A percentile compares a stretch with the other conserved stretches of the same genome.
Evolutionary conservation across 64 coral and sea anemone genomes (phyloP).

Genomic region (Dendronephthya gigantea): DNA sequence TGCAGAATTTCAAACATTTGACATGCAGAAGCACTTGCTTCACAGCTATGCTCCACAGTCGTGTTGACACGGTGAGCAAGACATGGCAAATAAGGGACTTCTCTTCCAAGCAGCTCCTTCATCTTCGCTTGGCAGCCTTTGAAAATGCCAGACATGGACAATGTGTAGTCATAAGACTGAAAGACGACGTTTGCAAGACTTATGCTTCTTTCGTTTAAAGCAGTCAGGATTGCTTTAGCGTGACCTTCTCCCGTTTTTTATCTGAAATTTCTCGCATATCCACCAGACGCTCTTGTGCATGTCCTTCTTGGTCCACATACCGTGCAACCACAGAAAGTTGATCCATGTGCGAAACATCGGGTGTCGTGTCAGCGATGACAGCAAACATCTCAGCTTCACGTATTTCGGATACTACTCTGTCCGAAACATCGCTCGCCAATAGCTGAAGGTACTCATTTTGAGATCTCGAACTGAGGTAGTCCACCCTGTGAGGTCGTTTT

Average conservation of each 20-base stretch:
- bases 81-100: neutral
- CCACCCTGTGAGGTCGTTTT: neutral
- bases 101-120: neutral
- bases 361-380: neutral
- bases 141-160: neutral
- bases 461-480: neutral
- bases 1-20: constrained; percentile 11
- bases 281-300: neutral
- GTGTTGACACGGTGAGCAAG: neutral
- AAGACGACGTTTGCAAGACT: neutral
- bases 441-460: neutral
- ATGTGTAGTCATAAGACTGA: neutral
- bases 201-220: neutral
- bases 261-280: constrained; percentile 7
- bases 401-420: neutral
- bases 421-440: neutral
- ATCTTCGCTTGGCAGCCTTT: neutral
- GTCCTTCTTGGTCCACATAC: neutral
- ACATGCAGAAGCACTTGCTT: neutral
- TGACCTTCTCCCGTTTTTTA: neutral
- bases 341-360: constrained; percentile 1
- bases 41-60: constrained; percentile 1
- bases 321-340: constrained; percentile 10
- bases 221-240: neutral
- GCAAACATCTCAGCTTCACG: neutral